phyloP scores from a whole-genome alignment of 2,797 vertebrate species.

The Tapirus indicus region DNA sequence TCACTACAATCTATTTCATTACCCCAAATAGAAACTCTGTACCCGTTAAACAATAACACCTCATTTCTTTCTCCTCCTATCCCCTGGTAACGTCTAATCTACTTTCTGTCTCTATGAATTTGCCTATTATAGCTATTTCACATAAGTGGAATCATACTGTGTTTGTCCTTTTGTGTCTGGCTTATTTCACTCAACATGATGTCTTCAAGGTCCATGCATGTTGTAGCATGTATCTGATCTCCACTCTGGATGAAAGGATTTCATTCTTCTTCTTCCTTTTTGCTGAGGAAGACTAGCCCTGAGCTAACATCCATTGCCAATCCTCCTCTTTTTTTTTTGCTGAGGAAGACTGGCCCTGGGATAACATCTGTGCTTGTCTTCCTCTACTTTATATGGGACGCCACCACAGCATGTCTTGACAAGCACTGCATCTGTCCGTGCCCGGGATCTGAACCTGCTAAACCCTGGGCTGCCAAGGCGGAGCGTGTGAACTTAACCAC shows the following conservation, averaged over 20 bases:
- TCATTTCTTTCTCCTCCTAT: background rate
- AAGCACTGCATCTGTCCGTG: no score
- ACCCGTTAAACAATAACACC: background rate
- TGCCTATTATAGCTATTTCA: background rate
- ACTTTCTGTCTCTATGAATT: constrained; percentile 7
- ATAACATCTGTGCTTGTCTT: no score
- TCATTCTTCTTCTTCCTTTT: background rate
- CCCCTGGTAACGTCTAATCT: background rate
- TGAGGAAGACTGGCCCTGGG: no score
- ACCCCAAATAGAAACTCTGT: background rate
- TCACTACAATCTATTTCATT: background rate
- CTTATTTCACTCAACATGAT: constrained; percentile 43
- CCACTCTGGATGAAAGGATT: background rate
- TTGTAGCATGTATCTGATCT: background rate
- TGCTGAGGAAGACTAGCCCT: no score
- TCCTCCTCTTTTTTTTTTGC: no score
- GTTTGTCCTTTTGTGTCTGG: background rate
- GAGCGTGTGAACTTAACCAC: no score
- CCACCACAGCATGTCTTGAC: no score
- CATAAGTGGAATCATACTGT: background rate
- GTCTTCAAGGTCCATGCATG: background rate
- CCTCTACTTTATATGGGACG: no score
- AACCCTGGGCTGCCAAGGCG: no score
- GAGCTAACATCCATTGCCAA: no score
- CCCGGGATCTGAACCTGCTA: no score